phyloP scores from a whole-genome alignment of 1,140 invertebrate species.

The Vanessa tameamea region DNA sequence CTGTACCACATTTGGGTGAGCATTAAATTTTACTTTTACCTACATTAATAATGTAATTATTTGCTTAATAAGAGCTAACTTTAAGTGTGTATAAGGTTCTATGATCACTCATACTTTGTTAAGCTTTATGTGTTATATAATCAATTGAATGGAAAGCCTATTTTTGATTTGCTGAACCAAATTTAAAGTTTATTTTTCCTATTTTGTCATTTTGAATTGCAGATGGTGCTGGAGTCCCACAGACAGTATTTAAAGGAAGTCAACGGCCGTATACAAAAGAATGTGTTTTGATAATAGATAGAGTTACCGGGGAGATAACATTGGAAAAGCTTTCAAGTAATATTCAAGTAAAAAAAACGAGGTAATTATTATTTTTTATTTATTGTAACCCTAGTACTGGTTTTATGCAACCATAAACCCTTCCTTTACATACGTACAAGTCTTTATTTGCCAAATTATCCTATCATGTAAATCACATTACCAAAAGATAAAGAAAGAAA shows the following conservation, averaged over 20 bases:
- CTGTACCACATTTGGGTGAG: constrained; percentile 91
- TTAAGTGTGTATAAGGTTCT: too few species aligned
- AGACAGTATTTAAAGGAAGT: constrained; percentile 96
- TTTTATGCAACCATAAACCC: too few species aligned
- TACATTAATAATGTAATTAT: neutral
- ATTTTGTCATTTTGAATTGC: constrained; percentile 3
- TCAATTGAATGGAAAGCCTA: too few species aligned
- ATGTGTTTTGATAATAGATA: constrained; percentile 97
- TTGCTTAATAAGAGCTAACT: too few species aligned
- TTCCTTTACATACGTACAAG: too few species aligned
- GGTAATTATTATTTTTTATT: constrained; percentile 78
- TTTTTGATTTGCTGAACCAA: too few species aligned
- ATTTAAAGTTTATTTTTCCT: too few species aligned
- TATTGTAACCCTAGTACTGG: neutral
- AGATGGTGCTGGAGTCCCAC: constrained; percentile 92
- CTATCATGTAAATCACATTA: too few species aligned
- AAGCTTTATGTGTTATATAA: too few species aligned
- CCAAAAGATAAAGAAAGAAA: too few species aligned
- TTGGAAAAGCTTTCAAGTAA: constrained; percentile 94
- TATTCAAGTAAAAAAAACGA: constrained; percentile 97
- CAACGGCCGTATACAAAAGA: constrained; percentile 94
- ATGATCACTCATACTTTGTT: too few species aligned
- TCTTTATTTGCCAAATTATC: too few species aligned
- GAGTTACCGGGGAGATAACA: constrained; percentile 94
- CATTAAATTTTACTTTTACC: neutral